Evolutionary conservation across 2,888 invertebrate species (phyloP).

Genomic region (Blastobasis lacticolella): DNA sequence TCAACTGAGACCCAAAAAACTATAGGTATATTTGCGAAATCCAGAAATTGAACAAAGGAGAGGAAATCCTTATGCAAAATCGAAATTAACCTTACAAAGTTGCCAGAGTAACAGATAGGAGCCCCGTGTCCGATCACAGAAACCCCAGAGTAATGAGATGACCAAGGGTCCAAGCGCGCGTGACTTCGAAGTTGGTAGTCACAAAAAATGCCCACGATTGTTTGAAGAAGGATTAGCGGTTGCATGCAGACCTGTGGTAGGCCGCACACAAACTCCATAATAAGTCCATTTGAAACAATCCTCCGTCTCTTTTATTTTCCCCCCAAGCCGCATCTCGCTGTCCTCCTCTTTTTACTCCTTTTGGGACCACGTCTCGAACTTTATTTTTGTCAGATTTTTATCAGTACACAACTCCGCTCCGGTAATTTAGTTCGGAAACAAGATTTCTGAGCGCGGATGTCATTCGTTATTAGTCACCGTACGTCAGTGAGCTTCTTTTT

Average conservation of each 20-base stretch:
- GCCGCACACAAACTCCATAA: constrained; percentile 40
- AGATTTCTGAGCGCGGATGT: constrained; percentile 9
- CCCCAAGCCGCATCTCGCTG: constrained; percentile 26
- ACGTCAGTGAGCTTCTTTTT: background rate
- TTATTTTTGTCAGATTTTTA: constrained; percentile 26
- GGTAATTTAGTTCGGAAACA: constrained; percentile 17
- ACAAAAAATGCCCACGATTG: background rate
- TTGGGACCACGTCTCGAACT: constrained; percentile 22
- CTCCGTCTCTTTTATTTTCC: constrained; percentile 39
- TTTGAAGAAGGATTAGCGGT: constrained; percentile 7
- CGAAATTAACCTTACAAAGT: background rate
- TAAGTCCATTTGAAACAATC: constrained; percentile 57
- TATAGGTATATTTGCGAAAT: no score
- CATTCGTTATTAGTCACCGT: constrained; percentile 7
- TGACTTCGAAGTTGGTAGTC: no score
- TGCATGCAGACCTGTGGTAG: constrained; percentile 30
- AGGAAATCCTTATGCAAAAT: no score
- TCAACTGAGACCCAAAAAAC: background rate
- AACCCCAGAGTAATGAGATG: no score
- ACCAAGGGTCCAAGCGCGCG: no score
- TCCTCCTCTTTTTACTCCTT: constrained; percentile 32
- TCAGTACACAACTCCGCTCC: constrained; percentile 9
- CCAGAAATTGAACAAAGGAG: no score
- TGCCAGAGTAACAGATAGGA: background rate
- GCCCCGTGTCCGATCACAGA: background rate